A percentile compares a stretch with the other conserved stretches of the same genome.
These are phyloP conservation scores for Sycobia sp. DNA, from an alignment of 1,140 invertebrate genomes.

Conservation along the genomic window DNA sequence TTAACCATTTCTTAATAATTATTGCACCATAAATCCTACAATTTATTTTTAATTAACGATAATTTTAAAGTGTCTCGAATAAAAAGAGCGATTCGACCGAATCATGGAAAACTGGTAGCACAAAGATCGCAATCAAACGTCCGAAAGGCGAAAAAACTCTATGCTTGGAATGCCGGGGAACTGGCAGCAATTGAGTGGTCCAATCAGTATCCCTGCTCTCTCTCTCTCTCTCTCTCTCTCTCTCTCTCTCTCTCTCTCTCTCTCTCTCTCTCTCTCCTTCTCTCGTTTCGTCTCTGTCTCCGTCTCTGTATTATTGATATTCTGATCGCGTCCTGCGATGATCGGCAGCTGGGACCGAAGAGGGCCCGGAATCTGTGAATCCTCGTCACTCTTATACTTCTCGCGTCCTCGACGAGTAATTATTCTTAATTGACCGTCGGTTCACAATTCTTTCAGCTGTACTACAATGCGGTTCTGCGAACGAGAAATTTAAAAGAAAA, in stretches of 20 bases:
- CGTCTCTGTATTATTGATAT: constrained; percentile 37
- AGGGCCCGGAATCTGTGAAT: constrained; percentile 37
- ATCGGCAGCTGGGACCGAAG: constrained; percentile 19
- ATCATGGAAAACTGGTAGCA: constrained; percentile 10
- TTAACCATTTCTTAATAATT: no score
- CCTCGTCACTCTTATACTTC: constrained; percentile 27
- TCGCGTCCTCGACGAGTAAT: constrained; percentile 31
- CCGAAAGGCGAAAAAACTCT: background rate
- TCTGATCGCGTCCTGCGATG: constrained; percentile 37
- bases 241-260: no score
- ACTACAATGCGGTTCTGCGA: no score
- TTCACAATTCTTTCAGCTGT: constrained; percentile 35
- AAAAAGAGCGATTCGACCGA: background rate
- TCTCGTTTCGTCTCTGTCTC: no score
- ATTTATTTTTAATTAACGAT: no score
- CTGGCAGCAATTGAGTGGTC: background rate
- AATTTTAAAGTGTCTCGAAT: no score
- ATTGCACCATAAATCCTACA: no score
- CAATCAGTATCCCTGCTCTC: constrained; percentile 16
- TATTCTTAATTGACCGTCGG: constrained; percentile 41
- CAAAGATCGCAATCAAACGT: constrained; percentile 6
- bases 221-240: no score
- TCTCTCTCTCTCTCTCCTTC: no score
- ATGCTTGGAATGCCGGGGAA: background rate
- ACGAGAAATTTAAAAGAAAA: no score